A percentile compares a stretch with the other conserved stretches of the same genome.
These are phyloP conservation scores for Peromyscus nudipes DNA, from an alignment of 2,797 vertebrate genomes.

Conservation along the genomic window DNA sequence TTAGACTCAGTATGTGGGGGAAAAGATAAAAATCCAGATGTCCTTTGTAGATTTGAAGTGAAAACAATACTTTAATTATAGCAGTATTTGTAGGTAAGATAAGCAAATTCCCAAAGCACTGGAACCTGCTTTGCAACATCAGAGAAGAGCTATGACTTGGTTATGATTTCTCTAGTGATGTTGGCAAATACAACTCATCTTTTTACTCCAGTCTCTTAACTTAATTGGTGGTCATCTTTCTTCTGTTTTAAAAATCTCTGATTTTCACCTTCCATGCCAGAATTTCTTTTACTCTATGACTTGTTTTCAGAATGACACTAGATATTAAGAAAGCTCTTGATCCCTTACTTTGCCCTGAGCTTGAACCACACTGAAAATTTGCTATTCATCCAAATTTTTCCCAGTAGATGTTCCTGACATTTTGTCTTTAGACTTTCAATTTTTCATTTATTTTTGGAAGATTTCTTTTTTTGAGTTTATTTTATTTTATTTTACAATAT, in stretches of 20 bases:
- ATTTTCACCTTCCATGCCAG: constrained; percentile 60
- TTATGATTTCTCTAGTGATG: constrained; percentile 36
- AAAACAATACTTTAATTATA: constrained; percentile 69
- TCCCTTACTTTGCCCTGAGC: constrained; percentile 59
- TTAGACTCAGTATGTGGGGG: constrained; percentile 51
- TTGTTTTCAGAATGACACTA: constrained; percentile 43
- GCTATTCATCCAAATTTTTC: constrained; percentile 48
- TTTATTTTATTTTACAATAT: too few relatives aligned
- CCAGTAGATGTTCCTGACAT: not conserved
- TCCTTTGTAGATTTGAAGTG: constrained; percentile 62
- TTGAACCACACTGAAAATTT: constrained; percentile 61
- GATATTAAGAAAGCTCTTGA: constrained; percentile 60
- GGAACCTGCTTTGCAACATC: constrained; percentile 7
- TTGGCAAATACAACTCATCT: constrained; percentile 62
- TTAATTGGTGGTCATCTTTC: constrained; percentile 29
- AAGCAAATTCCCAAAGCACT: constrained; percentile 33
- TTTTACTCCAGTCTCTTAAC: constrained; percentile 53
- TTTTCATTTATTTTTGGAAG: constrained; percentile 56
- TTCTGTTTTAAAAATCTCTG: constrained; percentile 32
- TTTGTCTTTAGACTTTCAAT: constrained; percentile 32
- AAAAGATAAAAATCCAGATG: constrained; percentile 67
- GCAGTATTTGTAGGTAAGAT: constrained; percentile 55
- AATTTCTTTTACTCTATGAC: constrained; percentile 55
- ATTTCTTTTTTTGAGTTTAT: not conserved
- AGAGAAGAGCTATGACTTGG: constrained; percentile 20